These are phyloP conservation scores for Troglohyphantes excavatus DNA, from an alignment of 2,888 invertebrate species.

Conservation along the genomic window DNA sequence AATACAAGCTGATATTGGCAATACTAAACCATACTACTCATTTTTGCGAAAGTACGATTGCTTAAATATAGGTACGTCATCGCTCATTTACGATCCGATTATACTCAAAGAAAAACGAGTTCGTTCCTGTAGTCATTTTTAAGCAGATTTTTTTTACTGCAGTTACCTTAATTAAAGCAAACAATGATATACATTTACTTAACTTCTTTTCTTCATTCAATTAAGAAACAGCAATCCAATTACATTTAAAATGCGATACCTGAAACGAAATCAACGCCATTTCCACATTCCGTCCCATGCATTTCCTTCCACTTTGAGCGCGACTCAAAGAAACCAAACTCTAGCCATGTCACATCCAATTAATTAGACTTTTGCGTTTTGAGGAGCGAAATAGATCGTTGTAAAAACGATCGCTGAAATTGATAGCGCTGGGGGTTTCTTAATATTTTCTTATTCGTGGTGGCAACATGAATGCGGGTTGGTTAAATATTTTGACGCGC, in stretches of 20 bases:
- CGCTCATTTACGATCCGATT: no score
- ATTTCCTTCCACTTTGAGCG: background rate
- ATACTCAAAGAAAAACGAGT: no score
- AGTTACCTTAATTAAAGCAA: background rate
- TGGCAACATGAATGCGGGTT: background rate
- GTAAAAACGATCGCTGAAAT: background rate
- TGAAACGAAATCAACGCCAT: background rate
- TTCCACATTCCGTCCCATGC: background rate
- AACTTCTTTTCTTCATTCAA: background rate
- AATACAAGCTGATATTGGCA: no score
- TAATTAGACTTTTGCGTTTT: background rate
- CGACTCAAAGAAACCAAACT: background rate
- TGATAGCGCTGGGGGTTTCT: background rate
- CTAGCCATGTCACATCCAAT: background rate
- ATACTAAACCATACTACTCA: no score
- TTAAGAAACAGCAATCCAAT: background rate
- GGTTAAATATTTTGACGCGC: background rate
- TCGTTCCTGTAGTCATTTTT: no score
- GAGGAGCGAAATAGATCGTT: background rate
- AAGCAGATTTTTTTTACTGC: no score
- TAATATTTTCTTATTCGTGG: background rate
- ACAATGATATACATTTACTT: background rate
- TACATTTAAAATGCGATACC: background rate
- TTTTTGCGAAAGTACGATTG: no score
- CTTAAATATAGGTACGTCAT: no score